A percentile compares a stretch with the other conserved stretches of the same genome.
Evolutionary conservation across 2,113 vertebrate genomes (phyloP).

Genomic region (Rattus rattus): DNA sequence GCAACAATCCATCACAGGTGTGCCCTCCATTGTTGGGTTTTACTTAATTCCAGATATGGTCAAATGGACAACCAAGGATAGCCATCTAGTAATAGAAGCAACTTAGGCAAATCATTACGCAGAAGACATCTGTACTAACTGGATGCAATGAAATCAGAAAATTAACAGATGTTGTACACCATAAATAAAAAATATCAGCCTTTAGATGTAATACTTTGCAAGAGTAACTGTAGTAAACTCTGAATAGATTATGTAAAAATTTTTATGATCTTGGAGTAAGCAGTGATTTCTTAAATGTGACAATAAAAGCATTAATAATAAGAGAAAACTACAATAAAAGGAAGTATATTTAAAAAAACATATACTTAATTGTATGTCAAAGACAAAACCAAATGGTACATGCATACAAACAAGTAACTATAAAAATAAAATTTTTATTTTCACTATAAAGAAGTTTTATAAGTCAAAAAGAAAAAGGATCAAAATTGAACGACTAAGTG

Average conservation of each 20-base stretch:
- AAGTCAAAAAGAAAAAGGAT: neutral
- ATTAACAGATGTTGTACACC: neutral
- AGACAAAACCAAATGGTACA: neutral
- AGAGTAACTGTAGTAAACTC: neutral
- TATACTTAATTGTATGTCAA: neutral
- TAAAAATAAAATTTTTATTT: neutral
- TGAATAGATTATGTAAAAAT: neutral
- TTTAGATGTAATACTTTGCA: neutral
- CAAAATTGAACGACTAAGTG: neutral
- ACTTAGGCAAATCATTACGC: neutral
- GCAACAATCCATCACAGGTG: neutral
- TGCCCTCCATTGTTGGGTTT: neutral
- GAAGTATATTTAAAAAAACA: neutral
- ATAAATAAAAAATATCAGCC: neutral
- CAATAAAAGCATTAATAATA: neutral
- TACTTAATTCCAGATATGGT: neutral
- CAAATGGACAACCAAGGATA: neutral
- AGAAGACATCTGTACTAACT: neutral
- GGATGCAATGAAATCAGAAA: neutral
- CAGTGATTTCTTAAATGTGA: neutral
- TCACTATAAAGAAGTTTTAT: neutral
- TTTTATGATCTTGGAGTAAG: neutral
- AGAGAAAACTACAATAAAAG: neutral
- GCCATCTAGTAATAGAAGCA: neutral
- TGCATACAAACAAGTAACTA: slow-evolving; percentile 3